Evolutionary conservation across 2,888 invertebrate species (phyloP).

Genomic region (Mythimna ferrago): DNA sequence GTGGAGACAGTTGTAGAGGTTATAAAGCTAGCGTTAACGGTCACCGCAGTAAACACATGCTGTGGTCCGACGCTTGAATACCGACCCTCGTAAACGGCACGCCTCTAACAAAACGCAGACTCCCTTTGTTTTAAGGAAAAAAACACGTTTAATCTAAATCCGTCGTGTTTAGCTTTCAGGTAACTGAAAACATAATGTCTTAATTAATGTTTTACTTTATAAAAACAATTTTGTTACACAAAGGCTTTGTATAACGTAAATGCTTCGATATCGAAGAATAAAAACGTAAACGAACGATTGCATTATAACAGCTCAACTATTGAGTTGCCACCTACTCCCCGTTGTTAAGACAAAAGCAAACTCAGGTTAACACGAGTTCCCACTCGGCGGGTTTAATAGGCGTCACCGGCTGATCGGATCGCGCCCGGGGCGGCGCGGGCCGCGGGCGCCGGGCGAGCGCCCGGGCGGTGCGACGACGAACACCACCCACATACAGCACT

Average conservation of each 20-base stretch:
- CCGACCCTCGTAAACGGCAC: constrained; percentile 80
- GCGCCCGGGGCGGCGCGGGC: constrained; percentile 47
- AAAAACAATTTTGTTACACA: background rate
- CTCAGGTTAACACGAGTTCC: constrained; percentile 77
- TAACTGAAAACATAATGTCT: constrained; percentile 20
- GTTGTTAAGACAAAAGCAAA: constrained; percentile 73
- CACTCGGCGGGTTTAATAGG: constrained; percentile 73
- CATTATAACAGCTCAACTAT: constrained; percentile 31
- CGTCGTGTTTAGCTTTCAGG: constrained; percentile 17
- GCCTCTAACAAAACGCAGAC: constrained; percentile 62
- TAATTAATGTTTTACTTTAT: constrained; percentile 4
- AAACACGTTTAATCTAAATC: constrained; percentile 41
- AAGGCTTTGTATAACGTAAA: background rate
- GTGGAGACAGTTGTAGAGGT: constrained; percentile 74
- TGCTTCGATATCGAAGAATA: constrained; percentile 2
- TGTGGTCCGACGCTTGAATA: constrained; percentile 72
- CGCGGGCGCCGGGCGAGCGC: constrained; percentile 3
- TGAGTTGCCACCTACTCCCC: constrained; percentile 38
- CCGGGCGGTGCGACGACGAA: constrained; percentile 50
- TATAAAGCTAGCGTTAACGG: constrained; percentile 80
- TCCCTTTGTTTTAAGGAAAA: constrained; percentile 36
- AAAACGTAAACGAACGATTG: constrained; percentile 10
- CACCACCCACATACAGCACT: constrained; percentile 56
- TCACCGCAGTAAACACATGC: constrained; percentile 78
- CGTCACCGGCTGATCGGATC: constrained; percentile 72